Base-by-base conservation (phyloP, 2,797 vertebrate species). In the Sebastes dallii region DNA sequence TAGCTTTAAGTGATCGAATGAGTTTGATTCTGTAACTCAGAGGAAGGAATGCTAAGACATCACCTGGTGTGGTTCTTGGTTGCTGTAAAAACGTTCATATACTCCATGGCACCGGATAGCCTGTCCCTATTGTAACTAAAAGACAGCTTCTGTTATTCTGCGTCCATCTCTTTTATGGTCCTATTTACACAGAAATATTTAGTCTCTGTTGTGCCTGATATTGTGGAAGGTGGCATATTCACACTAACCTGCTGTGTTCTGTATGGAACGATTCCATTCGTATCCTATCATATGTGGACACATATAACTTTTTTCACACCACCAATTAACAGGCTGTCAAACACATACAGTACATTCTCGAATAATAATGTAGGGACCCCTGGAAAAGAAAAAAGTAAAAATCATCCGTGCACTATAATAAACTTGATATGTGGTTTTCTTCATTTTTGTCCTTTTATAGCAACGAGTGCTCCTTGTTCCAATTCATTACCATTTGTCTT, bases 281-380 rank as follows among this genome's bases (percentile, higher is more conserved):
- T n/a, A 81, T 79, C 55, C 24, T 24, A 24, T 24, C 27, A 29
- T 61, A 62, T 76, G 58, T 69, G 70, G 73, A 82, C 64, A 42
- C 66, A n/a, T 78, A 27, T 78, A 27, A 75, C 73, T 14, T 62
- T 42, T 70, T 84, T 84, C 77, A 64, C 78, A 66, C 77, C 29
- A 62, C 72, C 78, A 81, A 79, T 90, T 87, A 90, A 75, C 83
- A 86, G 58, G 18, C 59, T 79, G 84, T 88, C 74, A 87, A 42
- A 84, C 72, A 69, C 74, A 29, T 67, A 20, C 62, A 50, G 29
- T 29, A 42, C 30, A 42, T 22, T 50, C 59, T 75, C 61, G 3
- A 32, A 50, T 29, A 69, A 69, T 52, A 69, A 64, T 32, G 55
- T 39, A 52, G 29, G 9, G 29, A 75, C 34, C 72, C 46, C 56